phyloP scores from a whole-genome alignment of 23 tunicate genomes.

The Styela clava region DNA sequence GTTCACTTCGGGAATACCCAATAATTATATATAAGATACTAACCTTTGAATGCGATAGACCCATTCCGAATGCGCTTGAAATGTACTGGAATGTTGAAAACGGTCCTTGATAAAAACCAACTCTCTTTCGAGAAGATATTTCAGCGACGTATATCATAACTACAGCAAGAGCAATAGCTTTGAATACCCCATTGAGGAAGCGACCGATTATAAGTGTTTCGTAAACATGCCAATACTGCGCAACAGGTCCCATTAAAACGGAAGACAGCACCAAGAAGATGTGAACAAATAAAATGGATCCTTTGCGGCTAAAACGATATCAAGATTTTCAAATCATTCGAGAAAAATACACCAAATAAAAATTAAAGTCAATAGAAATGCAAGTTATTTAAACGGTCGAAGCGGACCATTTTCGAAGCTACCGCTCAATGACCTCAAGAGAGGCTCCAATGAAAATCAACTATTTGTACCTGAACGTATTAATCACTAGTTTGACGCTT shows the following conservation, averaged over 20 bases:
- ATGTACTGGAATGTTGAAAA: not conserved
- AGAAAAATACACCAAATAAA: too few species aligned
- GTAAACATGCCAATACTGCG: not conserved
- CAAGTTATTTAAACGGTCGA: too few species aligned
- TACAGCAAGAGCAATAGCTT: not conserved
- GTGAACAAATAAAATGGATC: not conserved
- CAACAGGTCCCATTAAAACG: conserved; percentile 1
- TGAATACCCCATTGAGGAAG: not conserved
- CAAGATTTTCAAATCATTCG: too few species aligned
- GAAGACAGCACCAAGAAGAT: not conserved
- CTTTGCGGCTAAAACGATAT: conserved; percentile 11
- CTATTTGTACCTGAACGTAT: not conserved
- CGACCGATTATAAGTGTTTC: conserved; percentile 8
- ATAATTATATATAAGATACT: too few species aligned
- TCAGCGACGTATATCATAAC: not conserved
- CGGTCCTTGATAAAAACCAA: conserved; percentile 7
- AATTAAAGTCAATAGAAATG: too few species aligned
- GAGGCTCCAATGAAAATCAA: too few species aligned
- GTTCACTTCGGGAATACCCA: too few species aligned
- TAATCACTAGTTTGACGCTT: not conserved
- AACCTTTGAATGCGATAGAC: not conserved
- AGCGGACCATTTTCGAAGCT: too few species aligned
- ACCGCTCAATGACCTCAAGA: too few species aligned
- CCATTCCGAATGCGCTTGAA: not conserved
- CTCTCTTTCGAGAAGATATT: not conserved